Base-by-base conservation (phyloP, 2,113 vertebrate species). In the Xenus cinereus region DNA sequence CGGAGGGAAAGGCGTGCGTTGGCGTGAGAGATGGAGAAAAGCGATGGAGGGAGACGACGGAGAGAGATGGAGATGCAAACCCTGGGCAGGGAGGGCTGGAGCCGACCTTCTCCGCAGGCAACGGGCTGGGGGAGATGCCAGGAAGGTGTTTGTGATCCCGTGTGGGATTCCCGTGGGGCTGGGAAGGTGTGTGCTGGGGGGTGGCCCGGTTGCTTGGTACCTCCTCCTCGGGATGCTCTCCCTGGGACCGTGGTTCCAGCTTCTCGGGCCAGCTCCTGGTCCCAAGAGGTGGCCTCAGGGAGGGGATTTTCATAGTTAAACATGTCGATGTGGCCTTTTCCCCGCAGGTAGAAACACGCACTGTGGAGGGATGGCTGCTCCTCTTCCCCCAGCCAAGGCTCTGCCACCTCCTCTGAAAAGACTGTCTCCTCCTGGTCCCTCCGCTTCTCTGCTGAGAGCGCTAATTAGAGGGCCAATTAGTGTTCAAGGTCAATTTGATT, bases 401-500 rank as follows among this genome's bases (percentile, higher is more conserved):
- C 74, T 46, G 72, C 73, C 46, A 9, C 59, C 62, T 91, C 60
- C 62, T 78, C 56, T 30, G 64, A 8, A 63, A 67, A 74, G 39
- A 2, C 12, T 56, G 4, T 5, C 57, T 66, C 41, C 37, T 72
- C 76, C 63, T 4, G 46, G 41, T 91, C 92, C 54, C 93, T 39
- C n/a, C 27, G 43, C 75, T n/a, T 90, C 82, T 80, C 33, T 81
- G 72, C 86, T 54, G 88, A 74, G 45, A 72, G 79, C 14, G 63
- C 51, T 94, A 92, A 96, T 96, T 74, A 96, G 76, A 67, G 56
- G 93, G 64, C 83, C 92, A 93, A 60, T 93, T 96, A 95, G 60
- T 27, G 72, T 19, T 95, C 90, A 90, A 96, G 90, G 95, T 92
- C 93, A 81, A 75, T 68, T 88, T 51, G 88, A 63, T 81, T 87